Evolutionary conservation across 2,113 vertebrate species (phyloP), one percentile per base, ranked within the genome.

Genomic region (Pygoscelis adeliae): DNA sequence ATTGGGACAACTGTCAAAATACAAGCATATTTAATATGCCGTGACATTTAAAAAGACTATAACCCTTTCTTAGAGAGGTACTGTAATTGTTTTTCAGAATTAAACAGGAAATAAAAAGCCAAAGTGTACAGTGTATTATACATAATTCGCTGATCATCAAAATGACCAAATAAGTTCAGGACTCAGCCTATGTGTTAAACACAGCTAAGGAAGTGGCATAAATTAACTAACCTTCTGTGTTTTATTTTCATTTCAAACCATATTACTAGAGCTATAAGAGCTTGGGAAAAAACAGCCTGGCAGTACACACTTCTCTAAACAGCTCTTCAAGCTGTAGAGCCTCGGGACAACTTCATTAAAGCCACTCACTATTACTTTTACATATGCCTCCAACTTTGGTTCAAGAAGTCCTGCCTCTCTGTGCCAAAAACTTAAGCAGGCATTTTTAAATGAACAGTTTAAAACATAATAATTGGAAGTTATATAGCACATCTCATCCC

Each of bases 151-250:
- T 56, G 94, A 93, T 92, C 92, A 94, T 95, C 89, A 87, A 83
- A 97, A 96, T 94, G 83, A 90, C 87, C 89, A 81, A 92, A 23
- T 83, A 89, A 97, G 85, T 96, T 96, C 94, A 97, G 83, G 81
- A 92, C 80, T 95, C 85, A 91, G 89, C 86, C 95, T 34, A 27
- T 84, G 44, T 82, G 87, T 95, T 96, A 96, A 95, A 93, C 92
- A 93, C 62, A 90, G 72, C 44, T 53, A 73, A 93, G 85, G 82
- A 98, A 97, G 96, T 83, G 55, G 94, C 87, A 97, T 96, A 97
- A 93, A 97, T 98, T 97, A 98, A 98, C 93, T 94, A 86, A 97
- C 90, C 87, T 97, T 95, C 95, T 95, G 86, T 92, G 90, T 96
- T 98, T 96, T 97, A 91, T 95, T 98, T 98, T 96, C 58, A 84